Evolutionary conservation across 1,140 invertebrate genomes (phyloP), one percentile per base, ranked within the genome.

Genomic region (Fopius arisanus): DNA sequence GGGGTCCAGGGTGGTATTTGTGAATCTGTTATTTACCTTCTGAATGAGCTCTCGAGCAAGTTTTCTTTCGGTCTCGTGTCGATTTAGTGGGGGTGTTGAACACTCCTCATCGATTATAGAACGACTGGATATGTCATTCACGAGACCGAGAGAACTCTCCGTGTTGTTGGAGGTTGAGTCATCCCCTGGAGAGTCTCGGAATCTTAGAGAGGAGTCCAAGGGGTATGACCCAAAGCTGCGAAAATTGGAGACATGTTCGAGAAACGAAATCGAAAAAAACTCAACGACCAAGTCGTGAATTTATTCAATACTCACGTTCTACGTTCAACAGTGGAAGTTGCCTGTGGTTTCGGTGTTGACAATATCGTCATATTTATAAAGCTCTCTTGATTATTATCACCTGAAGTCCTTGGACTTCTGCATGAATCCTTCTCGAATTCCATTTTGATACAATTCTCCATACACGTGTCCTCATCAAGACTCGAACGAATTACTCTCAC

Each of bases 321-420:
- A 70, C 81, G 79, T 41, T 81, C 77, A 28, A 84, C 81, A 0
- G 85, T 87, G 0, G 85, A 87, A 4, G 82, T 67, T 31, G 85
- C 85, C 75, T 84, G 82, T 6, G 85, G 85, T 40, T 72, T 54
- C 4, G 84, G 83, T 26, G 81, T 85, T 48, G 69, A 79, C 54
- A 83, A 62, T 19, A 86, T 40, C 9, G 84, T 84, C 5, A 79
- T 40, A 66, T 84, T 80, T 0, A 73, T 73, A 7, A 81, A 26
- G 23, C 54, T 59, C 16, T 26, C 21, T 28, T 9, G 7, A 59
- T 28, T 5, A n/a, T 59, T 23, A 12, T 59, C 54, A 21, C 10
- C 9, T 21, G 54, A 28, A 26, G 19, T 26, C 23, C 23, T 59
- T 26, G 54, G 54, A 6, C 21, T 59, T 28, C 3, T 16, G 43